Evolutionary conservation across 2,888 invertebrate genomes (phyloP).

Genomic region (Rhamphomyia laevipes): DNA sequence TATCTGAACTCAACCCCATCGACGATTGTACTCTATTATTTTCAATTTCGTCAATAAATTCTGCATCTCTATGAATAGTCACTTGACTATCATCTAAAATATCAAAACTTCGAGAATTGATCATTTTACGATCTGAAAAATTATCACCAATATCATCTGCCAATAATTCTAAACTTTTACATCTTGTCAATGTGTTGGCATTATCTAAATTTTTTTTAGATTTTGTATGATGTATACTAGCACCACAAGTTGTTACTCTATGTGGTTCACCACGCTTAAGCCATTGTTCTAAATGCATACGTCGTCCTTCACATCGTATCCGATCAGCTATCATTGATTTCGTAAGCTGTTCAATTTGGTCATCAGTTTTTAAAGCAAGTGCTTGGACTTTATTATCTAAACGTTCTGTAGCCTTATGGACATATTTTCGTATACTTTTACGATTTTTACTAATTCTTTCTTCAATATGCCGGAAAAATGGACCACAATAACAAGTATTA

Average conservation of each 20-base stretch:
- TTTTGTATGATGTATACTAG: constrained; percentile 39
- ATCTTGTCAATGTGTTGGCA: constrained; percentile 49
- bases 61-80: constrained; percentile 20
- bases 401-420: constrained; percentile 67
- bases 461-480: constrained; percentile 80
- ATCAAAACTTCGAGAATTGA: constrained; percentile 43
- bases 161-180: constrained; percentile 59
- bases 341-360: constrained; percentile 57
- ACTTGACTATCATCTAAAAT: constrained; percentile 24
- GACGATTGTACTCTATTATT: constrained; percentile 10
- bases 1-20: constrained; percentile 11
- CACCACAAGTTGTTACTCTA: constrained; percentile 43
- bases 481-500: constrained; percentile 86
- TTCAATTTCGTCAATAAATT: constrained; percentile 14
- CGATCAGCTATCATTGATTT: constrained; percentile 35
- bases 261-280: constrained; percentile 51
- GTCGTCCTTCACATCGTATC: constrained; percentile 41
- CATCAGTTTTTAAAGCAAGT: constrained; percentile 59
- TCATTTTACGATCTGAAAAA: constrained; percentile 24
- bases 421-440: constrained; percentile 49
- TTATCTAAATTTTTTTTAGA: constrained; percentile 44
- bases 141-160: constrained; percentile 32
- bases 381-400: constrained; percentile 72
- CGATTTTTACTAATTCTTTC: constrained; percentile 60
- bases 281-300: constrained; percentile 58